These are phyloP conservation scores for Plemyria rubiginata DNA, from an alignment of 2,888 invertebrate species.

Conservation along the genomic window DNA sequence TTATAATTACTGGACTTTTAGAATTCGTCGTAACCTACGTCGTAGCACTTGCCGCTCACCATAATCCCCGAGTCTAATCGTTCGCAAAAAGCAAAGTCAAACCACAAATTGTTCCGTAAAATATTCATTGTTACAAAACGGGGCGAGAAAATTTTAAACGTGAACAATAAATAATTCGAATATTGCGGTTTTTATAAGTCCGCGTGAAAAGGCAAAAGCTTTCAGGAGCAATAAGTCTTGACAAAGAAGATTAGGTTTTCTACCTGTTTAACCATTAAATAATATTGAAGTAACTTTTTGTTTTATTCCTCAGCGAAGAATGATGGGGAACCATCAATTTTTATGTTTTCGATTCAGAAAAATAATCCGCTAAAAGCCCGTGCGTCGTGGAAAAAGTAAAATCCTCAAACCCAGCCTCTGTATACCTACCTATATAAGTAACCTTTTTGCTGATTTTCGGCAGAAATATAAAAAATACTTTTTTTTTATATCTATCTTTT, in stretches of 20 bases:
- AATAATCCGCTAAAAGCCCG: constrained; percentile 33
- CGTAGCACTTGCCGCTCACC: constrained; percentile 24
- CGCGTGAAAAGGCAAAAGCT: constrained; percentile 70
- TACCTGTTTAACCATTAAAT: constrained; percentile 61
- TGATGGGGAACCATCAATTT: constrained; percentile 34
- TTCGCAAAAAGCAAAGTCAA: constrained; percentile 45
- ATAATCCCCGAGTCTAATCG: constrained; percentile 34
- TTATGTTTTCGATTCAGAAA: constrained; percentile 38
- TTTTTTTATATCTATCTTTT: not conserved
- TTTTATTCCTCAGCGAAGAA: constrained; percentile 21
- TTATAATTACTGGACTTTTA: not conserved
- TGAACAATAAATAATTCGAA: constrained; percentile 74
- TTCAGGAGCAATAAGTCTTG: constrained; percentile 72
- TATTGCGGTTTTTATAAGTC: constrained; percentile 68
- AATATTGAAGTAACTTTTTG: constrained; percentile 44
- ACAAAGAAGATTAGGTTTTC: constrained; percentile 74
- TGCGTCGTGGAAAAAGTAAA: constrained; percentile 7
- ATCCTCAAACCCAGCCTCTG: constrained; percentile 4
- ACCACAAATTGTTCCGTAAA: constrained; percentile 51
- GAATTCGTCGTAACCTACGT: not conserved
- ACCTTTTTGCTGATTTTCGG: not conserved
- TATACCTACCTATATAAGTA: not conserved
- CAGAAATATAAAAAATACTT: not conserved
- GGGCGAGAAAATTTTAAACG: constrained; percentile 63
- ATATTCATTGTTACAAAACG: constrained; percentile 54